These are phyloP conservation scores for Margaritifera margaritifera DNA, from an alignment of 2,888 invertebrate genomes.

Conservation along the genomic window DNA sequence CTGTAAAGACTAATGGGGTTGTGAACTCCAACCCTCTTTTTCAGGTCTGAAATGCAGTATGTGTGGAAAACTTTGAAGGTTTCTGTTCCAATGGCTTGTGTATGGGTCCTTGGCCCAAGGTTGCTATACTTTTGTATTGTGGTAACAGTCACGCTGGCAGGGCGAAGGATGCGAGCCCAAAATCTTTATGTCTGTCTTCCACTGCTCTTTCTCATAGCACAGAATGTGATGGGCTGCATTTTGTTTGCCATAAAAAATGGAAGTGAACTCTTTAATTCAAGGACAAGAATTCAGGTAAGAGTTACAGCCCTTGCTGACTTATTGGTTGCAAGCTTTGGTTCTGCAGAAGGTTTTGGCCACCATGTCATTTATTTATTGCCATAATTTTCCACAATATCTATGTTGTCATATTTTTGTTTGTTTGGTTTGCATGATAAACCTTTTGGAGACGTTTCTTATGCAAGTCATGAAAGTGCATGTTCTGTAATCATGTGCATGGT, in stretches of 20 bases:
- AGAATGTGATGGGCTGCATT: constrained; percentile 35
- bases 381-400: too few species aligned
- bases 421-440: too few species aligned
- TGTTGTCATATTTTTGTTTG: too few species aligned
- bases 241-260: constrained; percentile 3
- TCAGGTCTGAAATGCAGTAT: constrained; percentile 29
- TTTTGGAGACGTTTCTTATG: too few species aligned
- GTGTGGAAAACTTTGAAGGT: constrained; percentile 21
- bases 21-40: constrained; percentile 16
- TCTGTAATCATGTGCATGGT: too few species aligned
- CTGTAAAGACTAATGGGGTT: background rate
- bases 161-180: constrained; percentile 22
- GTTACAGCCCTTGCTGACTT: background rate
- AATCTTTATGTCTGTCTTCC: constrained; percentile 30
- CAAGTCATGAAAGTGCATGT: too few species aligned
- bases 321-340: too few species aligned
- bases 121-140: constrained; percentile 30
- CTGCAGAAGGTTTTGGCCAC: too few species aligned
- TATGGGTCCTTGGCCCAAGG: constrained; percentile 44
- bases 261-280: background rate
- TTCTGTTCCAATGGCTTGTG: constrained; percentile 16
- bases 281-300: constrained; percentile 15
- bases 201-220: constrained; percentile 31
- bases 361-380: too few species aligned
- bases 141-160: constrained; percentile 23